Evolutionary conservation across 35 echinoderm and acorn worm genomes (phyloP), one percentile per base, ranked within the genome.

Genomic region (Lytechinus pictus): DNA sequence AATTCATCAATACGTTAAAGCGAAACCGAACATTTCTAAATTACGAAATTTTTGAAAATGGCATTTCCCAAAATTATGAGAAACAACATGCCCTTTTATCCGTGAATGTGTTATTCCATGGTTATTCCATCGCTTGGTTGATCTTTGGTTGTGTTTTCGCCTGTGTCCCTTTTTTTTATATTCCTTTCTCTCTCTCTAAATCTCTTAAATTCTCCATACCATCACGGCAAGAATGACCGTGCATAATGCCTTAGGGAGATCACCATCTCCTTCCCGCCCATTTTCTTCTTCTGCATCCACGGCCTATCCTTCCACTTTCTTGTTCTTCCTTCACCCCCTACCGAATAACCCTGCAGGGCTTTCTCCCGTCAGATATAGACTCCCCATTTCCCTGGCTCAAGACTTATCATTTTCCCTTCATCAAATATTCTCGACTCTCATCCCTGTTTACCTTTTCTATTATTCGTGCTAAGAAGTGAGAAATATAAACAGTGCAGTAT

Each of bases 181-280:
- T 58, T 13, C 2, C 9, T 79, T 24, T 44, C 88, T 90, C 2
- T 12, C 3, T 90, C 88, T 52, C 88, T 54, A 52, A 12, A 6
- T 54, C 29, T 12, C 52, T 90, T 90, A 52, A 55, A 54, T 27
- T 24, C 27, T 24, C 92, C 92, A 93, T 27, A 10, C 28, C 53
- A 24, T 93, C 92, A 53, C 92, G 53, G 10, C 13, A 53, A 93
- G 55, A 54, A 93, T 93, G 92, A 93, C 92, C 92, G 54, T 93
- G 92, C 92, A 93, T 93, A 55, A 57, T 93, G 92, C 92, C 92
- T 9, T 93, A 19, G 52, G 92, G 92, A 57, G n/a, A 52, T 90
- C 52, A 90, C 28, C 52, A 28, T 28, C 55, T 24, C 55, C 27
- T 16, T 27, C 14, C 92, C 92, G 54, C 92, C 53, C 55, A 57